Evolutionary conservation across 2,113 vertebrate genomes (phyloP).

Genomic region (Picathartes gymnocephalus): DNA sequence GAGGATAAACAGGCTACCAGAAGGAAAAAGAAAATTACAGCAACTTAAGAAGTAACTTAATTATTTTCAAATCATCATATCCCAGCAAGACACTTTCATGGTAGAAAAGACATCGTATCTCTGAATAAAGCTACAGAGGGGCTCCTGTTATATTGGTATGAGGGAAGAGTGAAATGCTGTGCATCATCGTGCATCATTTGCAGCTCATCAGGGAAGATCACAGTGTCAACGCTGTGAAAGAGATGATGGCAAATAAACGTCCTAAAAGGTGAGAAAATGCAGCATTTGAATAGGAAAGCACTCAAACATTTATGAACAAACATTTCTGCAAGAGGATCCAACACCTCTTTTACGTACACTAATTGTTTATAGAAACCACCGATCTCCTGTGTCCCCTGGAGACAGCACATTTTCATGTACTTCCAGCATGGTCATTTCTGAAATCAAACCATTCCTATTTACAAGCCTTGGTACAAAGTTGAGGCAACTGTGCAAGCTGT

Average conservation of each 20-base stretch:
- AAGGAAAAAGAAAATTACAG: neutral
- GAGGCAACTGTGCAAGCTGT: neutral
- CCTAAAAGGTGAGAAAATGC: neutral
- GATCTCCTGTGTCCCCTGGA: neutral
- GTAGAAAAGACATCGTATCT: neutral
- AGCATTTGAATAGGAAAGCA: neutral
- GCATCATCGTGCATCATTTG: neutral
- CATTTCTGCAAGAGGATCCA: neutral
- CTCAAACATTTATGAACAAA: neutral
- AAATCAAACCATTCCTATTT: neutral
- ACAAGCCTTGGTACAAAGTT: neutral
- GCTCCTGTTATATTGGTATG: neutral
- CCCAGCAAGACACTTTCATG: neutral
- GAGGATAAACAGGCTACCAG: neutral
- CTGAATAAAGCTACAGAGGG: neutral
- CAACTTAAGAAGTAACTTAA: neutral
- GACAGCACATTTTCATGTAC: neutral
- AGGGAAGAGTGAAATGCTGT: neutral
- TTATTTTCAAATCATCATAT: neutral
- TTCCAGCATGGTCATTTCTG: neutral
- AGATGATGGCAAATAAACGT: neutral
- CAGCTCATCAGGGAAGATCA: neutral
- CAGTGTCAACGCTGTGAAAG: neutral
- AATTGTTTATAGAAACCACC: neutral
- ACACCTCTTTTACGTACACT: neutral